Evolutionary conservation across 1,140 invertebrate species (phyloP).

Genomic region (Aphidius gifuensis): DNA sequence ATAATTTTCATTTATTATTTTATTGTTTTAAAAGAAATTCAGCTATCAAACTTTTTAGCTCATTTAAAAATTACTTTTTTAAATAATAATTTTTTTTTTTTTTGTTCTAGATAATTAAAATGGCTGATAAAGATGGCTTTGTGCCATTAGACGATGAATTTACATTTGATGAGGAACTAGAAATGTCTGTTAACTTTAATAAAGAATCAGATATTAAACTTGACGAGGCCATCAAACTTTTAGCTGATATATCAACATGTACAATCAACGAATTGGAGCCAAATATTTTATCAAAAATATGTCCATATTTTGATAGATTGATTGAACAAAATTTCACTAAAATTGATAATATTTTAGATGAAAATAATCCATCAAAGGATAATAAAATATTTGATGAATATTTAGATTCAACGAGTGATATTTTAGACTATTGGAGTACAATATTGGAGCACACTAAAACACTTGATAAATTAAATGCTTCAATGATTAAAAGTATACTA

Average conservation of each 20-base stretch:
- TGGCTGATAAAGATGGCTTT: too few relatives aligned
- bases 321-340: slow-evolving; percentile 4
- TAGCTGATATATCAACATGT: slow-evolving; percentile 1
- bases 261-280: slow-evolving; percentile 2
- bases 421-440: slow-evolving; percentile 8
- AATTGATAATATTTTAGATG: slow-evolving; percentile 1
- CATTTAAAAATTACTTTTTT: too few relatives aligned
- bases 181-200: slow-evolving; percentile 5
- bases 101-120: too few relatives aligned
- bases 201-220: not conserved
- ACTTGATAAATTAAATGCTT: not conserved
- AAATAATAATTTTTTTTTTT: too few relatives aligned
- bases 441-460: slow-evolving; percentile 6
- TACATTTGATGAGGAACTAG: slow-evolving; percentile 4
- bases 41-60: too few relatives aligned
- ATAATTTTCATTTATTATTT: too few relatives aligned
- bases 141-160: not conserved
- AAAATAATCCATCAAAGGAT: not conserved
- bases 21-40: too few relatives aligned
- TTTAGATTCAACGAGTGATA: slow-evolving; percentile 2
- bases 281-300: not conserved
- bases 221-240: not conserved
- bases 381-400: not conserved
- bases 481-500: slow-evolving; percentile 4
- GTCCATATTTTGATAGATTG: slow-evolving; percentile 10